phyloP scores from a whole-genome alignment of 2,888 invertebrate genomes.

The Linnaemya vulpina region DNA sequence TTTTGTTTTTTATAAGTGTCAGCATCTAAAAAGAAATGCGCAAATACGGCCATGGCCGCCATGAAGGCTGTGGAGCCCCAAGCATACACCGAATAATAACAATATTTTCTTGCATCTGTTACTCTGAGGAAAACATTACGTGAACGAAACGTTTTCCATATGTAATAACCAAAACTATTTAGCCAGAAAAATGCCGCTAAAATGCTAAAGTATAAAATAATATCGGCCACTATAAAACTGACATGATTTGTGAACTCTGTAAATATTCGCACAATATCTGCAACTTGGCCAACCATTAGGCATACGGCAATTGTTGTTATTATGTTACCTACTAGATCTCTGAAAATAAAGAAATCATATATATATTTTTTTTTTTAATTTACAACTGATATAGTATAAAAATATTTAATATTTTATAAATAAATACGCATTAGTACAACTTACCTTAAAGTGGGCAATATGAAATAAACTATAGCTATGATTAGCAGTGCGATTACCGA shows the following conservation, averaged over 20 bases:
- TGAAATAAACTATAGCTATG: slow-evolving; percentile 91
- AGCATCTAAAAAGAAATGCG: slow-evolving; percentile 90
- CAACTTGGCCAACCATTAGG: slow-evolving; percentile 89
- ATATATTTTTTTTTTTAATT: no score
- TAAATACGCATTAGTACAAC: slow-evolving; percentile 23
- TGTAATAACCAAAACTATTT: slow-evolving; percentile 92
- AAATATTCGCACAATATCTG: slow-evolving; percentile 90
- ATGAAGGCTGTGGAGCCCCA: slow-evolving; percentile 90
- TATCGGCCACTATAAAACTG: slow-evolving; percentile 91
- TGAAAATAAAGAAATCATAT: slow-evolving; percentile 72
- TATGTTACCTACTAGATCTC: slow-evolving; percentile 92
- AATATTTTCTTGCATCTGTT: slow-evolving; percentile 93
- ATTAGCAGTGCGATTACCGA: slow-evolving; percentile 88
- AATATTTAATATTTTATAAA: neutral
- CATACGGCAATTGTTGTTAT: slow-evolving; percentile 92
- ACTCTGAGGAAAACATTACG: slow-evolving; percentile 92
- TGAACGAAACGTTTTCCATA: slow-evolving; percentile 94
- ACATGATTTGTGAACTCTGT: slow-evolving; percentile 91
- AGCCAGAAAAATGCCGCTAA: slow-evolving; percentile 94
- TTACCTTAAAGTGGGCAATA: slow-evolving; percentile 89
- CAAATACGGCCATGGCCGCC: slow-evolving; percentile 90
- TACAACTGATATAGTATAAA: no score
- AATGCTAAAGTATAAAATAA: slow-evolving; percentile 89
- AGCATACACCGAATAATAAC: slow-evolving; percentile 92
- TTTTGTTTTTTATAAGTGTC: slow-evolving; percentile 84